A percentile compares a stretch with the other conserved stretches of the same genome.
Evolutionary conservation across 2,888 invertebrate genomes (phyloP).

Genomic region (Melikaiella ostensackeni): DNA sequence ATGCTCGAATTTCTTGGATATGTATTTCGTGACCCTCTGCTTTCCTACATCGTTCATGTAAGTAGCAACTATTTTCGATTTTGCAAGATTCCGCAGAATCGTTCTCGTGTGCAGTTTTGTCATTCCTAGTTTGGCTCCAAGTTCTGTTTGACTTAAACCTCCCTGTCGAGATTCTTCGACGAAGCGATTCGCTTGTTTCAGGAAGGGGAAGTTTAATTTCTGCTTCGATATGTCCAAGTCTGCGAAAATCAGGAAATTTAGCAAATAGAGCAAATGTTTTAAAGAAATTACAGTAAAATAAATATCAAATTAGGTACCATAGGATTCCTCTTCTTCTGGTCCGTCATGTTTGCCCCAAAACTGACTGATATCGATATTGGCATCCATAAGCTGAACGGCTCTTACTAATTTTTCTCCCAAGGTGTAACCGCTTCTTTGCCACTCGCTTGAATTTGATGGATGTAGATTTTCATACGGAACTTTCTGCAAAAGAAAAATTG

Average conservation of each 20-base stretch:
- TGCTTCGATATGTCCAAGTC: conserved; percentile 67
- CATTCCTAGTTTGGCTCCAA: conserved; percentile 75
- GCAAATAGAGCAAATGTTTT: background rate
- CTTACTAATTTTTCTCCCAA: conserved; percentile 78
- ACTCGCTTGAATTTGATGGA: conserved; percentile 78
- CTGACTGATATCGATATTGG: conserved; percentile 79
- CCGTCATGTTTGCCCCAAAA: conserved; percentile 78
- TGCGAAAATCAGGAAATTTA: conserved; percentile 37
- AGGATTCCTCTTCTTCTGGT: conserved; percentile 75
- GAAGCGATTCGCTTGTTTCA: conserved; percentile 78
- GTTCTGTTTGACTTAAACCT: conserved; percentile 79
- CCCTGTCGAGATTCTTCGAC: conserved; percentile 78
- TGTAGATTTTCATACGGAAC: conserved; percentile 80
- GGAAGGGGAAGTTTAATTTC: conserved; percentile 66
- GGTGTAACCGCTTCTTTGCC: conserved; percentile 74
- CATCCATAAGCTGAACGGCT: conserved; percentile 80
- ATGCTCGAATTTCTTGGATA: conserved; percentile 71
- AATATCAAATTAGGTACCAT: conserved; percentile 55
- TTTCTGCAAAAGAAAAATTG: conserved; percentile 64
- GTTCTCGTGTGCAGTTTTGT: conserved; percentile 78
- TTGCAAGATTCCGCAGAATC: conserved; percentile 77
- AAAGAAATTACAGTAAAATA: too few species aligned
- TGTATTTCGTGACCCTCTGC: conserved; percentile 79
- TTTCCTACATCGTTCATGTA: conserved; percentile 80
- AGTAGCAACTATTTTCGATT: conserved; percentile 75